Conservation (phyloP, 2,888 invertebrate species). For the Ametastegia equiseti region DNA sequence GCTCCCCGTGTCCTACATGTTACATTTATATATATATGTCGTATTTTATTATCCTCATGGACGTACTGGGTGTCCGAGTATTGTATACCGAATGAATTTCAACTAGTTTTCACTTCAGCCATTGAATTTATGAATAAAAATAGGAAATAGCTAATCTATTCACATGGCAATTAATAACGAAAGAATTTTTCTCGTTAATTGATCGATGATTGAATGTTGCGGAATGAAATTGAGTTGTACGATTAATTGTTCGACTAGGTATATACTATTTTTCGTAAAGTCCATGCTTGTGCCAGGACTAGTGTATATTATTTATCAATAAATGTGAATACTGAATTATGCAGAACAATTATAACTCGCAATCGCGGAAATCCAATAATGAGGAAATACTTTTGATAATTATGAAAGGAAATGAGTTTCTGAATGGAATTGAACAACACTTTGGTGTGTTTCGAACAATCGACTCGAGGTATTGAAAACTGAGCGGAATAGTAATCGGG, state of each 20-base stretch:
- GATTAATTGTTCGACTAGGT: too few species aligned
- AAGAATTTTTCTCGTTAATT: too few species aligned
- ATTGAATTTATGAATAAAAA: not conserved
- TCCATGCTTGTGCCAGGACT: too few species aligned
- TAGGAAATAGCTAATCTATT: not conserved
- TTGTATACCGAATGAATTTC: not conserved
- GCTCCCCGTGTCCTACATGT: conserved; percentile 20
- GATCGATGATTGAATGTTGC: not conserved
- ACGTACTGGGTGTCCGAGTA: conserved; percentile 32
- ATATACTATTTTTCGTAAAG: too few species aligned
- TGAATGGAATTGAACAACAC: not conserved
- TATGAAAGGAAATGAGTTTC: not conserved
- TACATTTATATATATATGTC: not conserved
- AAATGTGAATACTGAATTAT: too few species aligned
- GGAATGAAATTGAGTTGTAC: too few species aligned
- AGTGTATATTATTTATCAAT: too few species aligned
- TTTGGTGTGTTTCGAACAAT: not conserved
- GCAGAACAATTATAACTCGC: too few species aligned
- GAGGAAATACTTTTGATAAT: too few species aligned
- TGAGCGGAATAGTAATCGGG: not conserved
- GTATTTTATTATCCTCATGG: not conserved
- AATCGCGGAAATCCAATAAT: too few species aligned
- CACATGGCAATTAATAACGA: not conserved
- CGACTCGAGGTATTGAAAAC: not conserved
- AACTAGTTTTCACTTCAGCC: not conserved